phyloP scores from a whole-genome alignment of 2,888 invertebrate genomes.

The Ochropacha duplaris region DNA sequence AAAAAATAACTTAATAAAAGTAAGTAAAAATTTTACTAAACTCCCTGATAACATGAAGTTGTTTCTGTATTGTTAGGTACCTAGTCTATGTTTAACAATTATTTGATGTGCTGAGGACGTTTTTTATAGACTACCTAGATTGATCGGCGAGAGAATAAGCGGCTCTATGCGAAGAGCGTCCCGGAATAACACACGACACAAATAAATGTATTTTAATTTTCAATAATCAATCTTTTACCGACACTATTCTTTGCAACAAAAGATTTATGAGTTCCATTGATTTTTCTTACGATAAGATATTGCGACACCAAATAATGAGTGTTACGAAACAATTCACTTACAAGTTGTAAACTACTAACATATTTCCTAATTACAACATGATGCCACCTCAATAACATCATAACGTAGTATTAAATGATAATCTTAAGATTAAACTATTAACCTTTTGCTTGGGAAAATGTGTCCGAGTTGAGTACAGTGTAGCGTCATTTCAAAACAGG shows the following conservation, averaged over 20 bases:
- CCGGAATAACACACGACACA: too few relatives aligned
- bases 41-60: too few relatives aligned
- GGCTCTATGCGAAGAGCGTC: too few relatives aligned
- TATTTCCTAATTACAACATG: constrained; percentile 37
- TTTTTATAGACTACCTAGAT: too few relatives aligned
- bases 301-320: not conserved
- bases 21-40: too few relatives aligned
- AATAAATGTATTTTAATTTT: not conserved
- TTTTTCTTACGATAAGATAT: not conserved
- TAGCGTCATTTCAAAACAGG: constrained; percentile 41
- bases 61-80: too few relatives aligned
- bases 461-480: constrained; percentile 9
- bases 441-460: constrained; percentile 68
- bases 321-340: constrained; percentile 3
- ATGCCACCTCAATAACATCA: constrained; percentile 36
- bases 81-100: too few relatives aligned
- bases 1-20: too few relatives aligned
- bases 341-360: constrained; percentile 8
- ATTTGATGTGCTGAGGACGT: too few relatives aligned
- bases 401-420: constrained; percentile 44
- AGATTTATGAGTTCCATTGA: not conserved
- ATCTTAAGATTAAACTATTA: constrained; percentile 58
- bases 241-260: not conserved
- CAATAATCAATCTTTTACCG: not conserved
- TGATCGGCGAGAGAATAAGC: too few relatives aligned